A percentile compares a stretch with the other conserved stretches of the same genome.
Conservation (phyloP, 1,140 invertebrate species). For the Ceratosolen solmsi region DNA sequence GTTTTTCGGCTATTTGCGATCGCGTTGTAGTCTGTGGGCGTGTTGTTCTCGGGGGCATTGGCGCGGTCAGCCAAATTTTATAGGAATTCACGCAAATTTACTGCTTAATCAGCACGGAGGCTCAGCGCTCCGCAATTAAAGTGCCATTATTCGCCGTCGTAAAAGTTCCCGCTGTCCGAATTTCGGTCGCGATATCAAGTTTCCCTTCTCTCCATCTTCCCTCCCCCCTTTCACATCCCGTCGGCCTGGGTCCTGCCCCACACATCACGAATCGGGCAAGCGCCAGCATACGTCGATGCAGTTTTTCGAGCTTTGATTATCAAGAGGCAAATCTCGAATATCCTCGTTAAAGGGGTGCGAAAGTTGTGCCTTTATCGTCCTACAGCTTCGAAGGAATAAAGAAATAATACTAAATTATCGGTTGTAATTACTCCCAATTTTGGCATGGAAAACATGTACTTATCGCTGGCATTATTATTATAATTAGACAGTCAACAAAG, state of each 20-base stretch:
- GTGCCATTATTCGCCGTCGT: constrained; percentile 59
- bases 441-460: neutral
- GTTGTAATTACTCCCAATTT: neutral
- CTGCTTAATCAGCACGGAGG: constrained; percentile 63
- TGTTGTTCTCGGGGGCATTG: constrained; percentile 33
- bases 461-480: neutral
- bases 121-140: constrained; percentile 63
- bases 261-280: neutral
- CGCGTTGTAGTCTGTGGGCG: neutral
- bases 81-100: constrained; percentile 64
- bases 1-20: neutral
- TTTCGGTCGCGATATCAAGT: constrained; percentile 57
- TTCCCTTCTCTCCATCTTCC: constrained; percentile 48
- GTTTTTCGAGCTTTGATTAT: constrained; percentile 1
- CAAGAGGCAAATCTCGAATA: neutral
- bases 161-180: constrained; percentile 55
- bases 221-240: neutral
- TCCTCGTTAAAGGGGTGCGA: neutral
- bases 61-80: constrained; percentile 59
- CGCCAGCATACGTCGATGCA: neutral
- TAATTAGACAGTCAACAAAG: too few relatives aligned
- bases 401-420: neutral
- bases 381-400: neutral
- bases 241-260: neutral
- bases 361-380: neutral